These are phyloP conservation scores for Monochamus saltuarius DNA, from an alignment of 1,140 invertebrate species.

Conservation along the genomic window DNA sequence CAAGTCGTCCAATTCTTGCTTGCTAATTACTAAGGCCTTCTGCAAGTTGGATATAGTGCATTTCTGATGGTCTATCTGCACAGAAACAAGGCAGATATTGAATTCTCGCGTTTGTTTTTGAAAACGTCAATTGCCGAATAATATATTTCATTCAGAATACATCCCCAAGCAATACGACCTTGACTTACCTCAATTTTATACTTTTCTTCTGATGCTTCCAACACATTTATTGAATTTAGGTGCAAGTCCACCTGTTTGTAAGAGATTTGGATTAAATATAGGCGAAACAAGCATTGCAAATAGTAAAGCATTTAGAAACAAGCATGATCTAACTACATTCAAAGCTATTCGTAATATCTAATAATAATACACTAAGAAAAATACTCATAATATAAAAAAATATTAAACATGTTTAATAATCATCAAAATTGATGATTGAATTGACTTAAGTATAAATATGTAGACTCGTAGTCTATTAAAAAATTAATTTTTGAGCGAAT, in stretches of 20 bases:
- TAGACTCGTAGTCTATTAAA: too few relatives aligned
- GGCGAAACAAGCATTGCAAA: slow-evolving; percentile 18
- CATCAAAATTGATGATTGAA: too few relatives aligned
- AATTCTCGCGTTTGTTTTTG: too few relatives aligned
- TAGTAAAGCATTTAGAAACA: slow-evolving; percentile 22
- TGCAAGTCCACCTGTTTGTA: slow-evolving; percentile 45
- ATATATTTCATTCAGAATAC: neutral
- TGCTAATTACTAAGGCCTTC: slow-evolving; percentile 40
- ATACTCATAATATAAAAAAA: too few relatives aligned
- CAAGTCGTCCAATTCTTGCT: slow-evolving; percentile 44
- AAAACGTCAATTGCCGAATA: too few relatives aligned
- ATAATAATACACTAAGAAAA: too few relatives aligned
- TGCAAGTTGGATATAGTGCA: slow-evolving; percentile 44
- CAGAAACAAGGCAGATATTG: slow-evolving; percentile 14
- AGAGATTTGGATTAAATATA: slow-evolving; percentile 5
- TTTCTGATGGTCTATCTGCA: slow-evolving; percentile 43
- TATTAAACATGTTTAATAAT: too few relatives aligned
- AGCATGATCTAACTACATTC: neutral
- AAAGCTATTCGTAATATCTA: too few relatives aligned
- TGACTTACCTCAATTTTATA: slow-evolving; percentile 40
- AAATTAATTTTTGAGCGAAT: neutral
- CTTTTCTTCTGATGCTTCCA: slow-evolving; percentile 43
- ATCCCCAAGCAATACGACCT: neutral
- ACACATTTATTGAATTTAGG: slow-evolving; percentile 41
- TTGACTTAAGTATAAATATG: too few relatives aligned